Evolutionary conservation across 2,113 vertebrate species (phyloP).

Genomic region (Siniperca knerii): DNA sequence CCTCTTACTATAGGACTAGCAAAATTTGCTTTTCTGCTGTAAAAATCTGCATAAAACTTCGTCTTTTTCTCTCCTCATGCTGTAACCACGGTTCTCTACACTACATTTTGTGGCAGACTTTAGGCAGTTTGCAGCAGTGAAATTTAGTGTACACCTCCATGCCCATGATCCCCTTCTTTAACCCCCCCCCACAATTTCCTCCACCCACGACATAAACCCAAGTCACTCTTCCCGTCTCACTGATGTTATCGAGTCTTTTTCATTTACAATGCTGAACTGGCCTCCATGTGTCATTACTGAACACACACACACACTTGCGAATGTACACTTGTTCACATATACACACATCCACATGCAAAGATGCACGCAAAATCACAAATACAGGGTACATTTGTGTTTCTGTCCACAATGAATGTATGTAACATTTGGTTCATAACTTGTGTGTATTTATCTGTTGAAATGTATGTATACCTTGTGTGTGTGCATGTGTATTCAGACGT

Average conservation of each 20-base stretch:
- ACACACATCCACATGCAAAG: conserved; percentile 21
- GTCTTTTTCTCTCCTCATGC: not conserved
- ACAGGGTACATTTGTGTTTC: conserved; percentile 34
- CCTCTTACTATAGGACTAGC: not conserved
- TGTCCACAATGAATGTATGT: conserved; percentile 20
- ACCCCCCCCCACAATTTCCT: not conserved
- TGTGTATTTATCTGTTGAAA: conserved; percentile 55
- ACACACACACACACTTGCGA: conserved; percentile 20
- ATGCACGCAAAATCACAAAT: conserved; percentile 32
- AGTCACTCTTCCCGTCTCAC: conserved; percentile 60
- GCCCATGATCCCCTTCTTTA: conserved; percentile 41
- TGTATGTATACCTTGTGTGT: conserved; percentile 50
- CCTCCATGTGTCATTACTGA: conserved; percentile 57
- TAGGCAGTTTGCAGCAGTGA: not conserved
- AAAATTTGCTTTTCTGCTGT: not conserved
- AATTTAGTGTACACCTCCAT: conserved; percentile 31
- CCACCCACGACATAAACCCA: conserved; percentile 51
- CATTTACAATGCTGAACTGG: conserved; percentile 74
- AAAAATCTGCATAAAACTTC: not conserved
- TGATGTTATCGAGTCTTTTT: conserved; percentile 74
- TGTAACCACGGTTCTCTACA: not conserved
- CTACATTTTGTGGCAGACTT: conserved; percentile 10
- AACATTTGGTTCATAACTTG: conserved; percentile 30
- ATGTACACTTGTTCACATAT: not conserved
- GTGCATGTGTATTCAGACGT: conserved; percentile 36